A percentile compares a stretch with the other conserved stretches of the same genome.
These are phyloP conservation scores for Rhodeus uyekii DNA, from an alignment of 2,797 vertebrate genomes.

Conservation along the genomic window DNA sequence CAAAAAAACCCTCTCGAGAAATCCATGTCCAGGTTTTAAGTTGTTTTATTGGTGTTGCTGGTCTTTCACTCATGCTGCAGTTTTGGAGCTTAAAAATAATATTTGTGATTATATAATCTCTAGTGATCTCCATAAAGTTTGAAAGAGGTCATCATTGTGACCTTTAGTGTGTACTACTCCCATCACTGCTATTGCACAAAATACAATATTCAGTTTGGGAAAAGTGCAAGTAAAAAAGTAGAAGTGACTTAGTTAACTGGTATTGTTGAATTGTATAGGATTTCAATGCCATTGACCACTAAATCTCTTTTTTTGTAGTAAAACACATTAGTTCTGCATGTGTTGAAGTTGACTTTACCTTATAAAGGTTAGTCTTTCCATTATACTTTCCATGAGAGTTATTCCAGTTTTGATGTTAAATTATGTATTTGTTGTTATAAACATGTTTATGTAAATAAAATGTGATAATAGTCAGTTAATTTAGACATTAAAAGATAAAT, in stretches of 20 bases:
- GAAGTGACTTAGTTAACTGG: constrained; percentile 11
- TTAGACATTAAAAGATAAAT: neutral
- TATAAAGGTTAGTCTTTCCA: too few relatives aligned
- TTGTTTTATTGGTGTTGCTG: constrained; percentile 35
- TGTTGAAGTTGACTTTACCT: neutral
- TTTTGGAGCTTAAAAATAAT: constrained; percentile 69
- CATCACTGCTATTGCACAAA: constrained; percentile 28
- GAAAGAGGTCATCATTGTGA: constrained; percentile 64
- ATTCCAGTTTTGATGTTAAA: neutral
- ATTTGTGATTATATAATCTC: constrained; percentile 77
- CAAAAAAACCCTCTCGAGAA: constrained; percentile 77
- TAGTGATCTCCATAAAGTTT: constrained; percentile 68
- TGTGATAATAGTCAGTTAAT: neutral
- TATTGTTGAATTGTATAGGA: neutral
- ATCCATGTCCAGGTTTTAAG: constrained; percentile 69
- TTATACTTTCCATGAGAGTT: too few relatives aligned
- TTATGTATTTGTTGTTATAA: too few relatives aligned
- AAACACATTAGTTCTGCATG: neutral
- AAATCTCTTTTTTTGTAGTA: neutral
- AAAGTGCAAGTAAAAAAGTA: constrained; percentile 11
- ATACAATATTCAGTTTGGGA: too few relatives aligned
- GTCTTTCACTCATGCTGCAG: constrained; percentile 65
- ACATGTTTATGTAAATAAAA: neutral
- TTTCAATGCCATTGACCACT: neutral
- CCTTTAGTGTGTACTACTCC: constrained; percentile 18